phyloP scores from a whole-genome alignment of 2,888 invertebrate genomes.

The Erpobdella octoculata region DNA sequence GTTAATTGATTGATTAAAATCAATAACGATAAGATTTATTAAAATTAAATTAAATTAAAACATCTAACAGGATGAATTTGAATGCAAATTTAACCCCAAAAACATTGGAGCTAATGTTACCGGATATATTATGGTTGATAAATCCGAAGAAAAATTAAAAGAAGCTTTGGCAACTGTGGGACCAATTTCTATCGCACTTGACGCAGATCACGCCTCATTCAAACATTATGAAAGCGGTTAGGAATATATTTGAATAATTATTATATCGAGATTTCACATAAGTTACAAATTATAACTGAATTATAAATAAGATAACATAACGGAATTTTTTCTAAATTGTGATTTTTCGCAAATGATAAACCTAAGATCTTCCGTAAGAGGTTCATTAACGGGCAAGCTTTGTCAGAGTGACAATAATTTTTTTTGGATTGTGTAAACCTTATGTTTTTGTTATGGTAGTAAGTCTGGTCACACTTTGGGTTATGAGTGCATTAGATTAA shows the following conservation, averaged over 20 bases:
- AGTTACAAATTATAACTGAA: not conserved
- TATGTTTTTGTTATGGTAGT: no score
- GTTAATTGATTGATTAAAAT: not conserved
- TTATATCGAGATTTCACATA: not conserved
- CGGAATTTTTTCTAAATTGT: no score
- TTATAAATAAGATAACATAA: no score
- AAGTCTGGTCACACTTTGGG: no score
- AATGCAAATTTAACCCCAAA: slow-evolving; percentile 55
- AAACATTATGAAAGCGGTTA: slow-evolving; percentile 35
- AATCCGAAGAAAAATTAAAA: slow-evolving; percentile 67
- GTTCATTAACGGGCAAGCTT: no score
- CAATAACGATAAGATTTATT: no score
- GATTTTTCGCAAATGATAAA: no score
- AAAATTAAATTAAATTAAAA: no score
- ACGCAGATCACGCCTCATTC: slow-evolving; percentile 67
- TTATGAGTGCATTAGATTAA: no score
- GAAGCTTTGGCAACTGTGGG: slow-evolving; percentile 74
- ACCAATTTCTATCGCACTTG: slow-evolving; percentile 78
- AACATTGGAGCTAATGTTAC: slow-evolving; percentile 65
- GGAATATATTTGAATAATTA: not conserved
- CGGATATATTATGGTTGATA: slow-evolving; percentile 69
- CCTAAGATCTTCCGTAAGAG: no score
- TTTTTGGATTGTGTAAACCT: no score
- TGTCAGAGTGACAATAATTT: no score
- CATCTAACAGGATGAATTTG: slow-evolving; percentile 36